Evolutionary conservation across 2,113 vertebrate genomes (phyloP), one percentile per base, ranked within the genome.

Genomic region (Nerophis ophidion): DNA sequence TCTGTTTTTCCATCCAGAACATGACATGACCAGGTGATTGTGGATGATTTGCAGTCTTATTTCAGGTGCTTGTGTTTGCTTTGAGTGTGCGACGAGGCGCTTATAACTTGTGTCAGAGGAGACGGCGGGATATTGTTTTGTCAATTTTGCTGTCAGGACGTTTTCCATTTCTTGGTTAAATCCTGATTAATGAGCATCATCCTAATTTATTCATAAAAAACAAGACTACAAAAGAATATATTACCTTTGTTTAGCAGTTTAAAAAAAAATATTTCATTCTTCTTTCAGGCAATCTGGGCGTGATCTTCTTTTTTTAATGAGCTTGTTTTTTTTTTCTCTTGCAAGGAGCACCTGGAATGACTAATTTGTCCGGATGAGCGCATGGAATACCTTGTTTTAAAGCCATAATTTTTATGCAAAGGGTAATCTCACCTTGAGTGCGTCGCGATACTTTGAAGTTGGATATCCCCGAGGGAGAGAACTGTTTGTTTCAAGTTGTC

Each of bases 371-470:
- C 59, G 64, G 57, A 38, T 60, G 42, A 66, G 65, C 70, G 57
- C 72, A 72, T 76, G 66, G 52, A 65, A 76, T 71, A 51, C 74
- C 57, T 59, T 74, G 76, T 47, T 70, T 71, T 61, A 67, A 56
- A 48, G 63, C 63, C 66, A 62, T 71, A 67, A 76, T 76, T 78
- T 76, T 80, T 68, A 74, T 70, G 61, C 36, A 38, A 62, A 58
- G 40, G 63, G 56, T 13, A 57, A 6, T 19, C 62, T 79, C 73
- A 79, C 81, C 76, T 83, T 73, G 61, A 65, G 56, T 57, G 71
- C 54, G 48, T 60, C 56, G 10, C 56, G 6, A 38, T 48, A 36
- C 67, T 81, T 81, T 84, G 76, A 84, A 77, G 70, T 81, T 75
- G 56, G 51, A 57, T 65, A 49, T 75, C 69, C 74, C 48, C 0